Percentiles rank a stretch among this genome's conserved stretches.
Conservation (phyloP, 2,888 invertebrate genomes). For the Uloborus plumipes region DNA sequence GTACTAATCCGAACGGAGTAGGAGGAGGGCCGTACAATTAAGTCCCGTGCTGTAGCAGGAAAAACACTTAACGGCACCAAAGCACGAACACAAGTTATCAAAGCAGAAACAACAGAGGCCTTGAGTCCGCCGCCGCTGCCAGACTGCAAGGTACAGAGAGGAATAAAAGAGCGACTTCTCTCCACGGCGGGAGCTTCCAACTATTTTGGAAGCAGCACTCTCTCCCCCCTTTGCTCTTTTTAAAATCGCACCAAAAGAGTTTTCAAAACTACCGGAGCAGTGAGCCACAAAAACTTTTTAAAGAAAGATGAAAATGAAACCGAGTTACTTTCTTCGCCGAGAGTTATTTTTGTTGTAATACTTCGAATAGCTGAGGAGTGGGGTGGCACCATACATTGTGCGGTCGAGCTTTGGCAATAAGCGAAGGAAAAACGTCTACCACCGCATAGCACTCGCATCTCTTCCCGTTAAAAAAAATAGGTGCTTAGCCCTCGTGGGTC, state of each 20-base stretch:
- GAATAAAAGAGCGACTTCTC: conserved; percentile 5
- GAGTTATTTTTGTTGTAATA: too few species aligned
- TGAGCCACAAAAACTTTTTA: too few species aligned
- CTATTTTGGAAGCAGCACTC: conserved; percentile 17
- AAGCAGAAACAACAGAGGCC: conserved; percentile 20
- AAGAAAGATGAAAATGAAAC: too few species aligned
- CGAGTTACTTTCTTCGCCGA: too few species aligned
- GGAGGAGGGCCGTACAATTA: conserved; percentile 4
- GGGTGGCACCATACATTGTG: too few species aligned
- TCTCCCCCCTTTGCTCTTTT: background rate
- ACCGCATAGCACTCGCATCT: too few species aligned
- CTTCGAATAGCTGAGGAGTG: too few species aligned
- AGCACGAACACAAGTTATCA: conserved; percentile 1
- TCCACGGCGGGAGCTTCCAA: conserved; percentile 9
- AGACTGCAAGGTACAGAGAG: conserved; percentile 47
- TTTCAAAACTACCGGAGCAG: too few species aligned
- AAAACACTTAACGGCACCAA: background rate
- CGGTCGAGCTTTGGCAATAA: too few species aligned
- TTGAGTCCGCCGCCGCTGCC: conserved; percentile 16
- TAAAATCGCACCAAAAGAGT: background rate
- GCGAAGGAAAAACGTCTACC: too few species aligned
- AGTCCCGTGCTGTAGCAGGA: conserved; percentile 5
- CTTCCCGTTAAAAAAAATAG: too few species aligned
- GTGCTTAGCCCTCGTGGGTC: too few species aligned
- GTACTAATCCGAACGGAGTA: background rate